These are phyloP conservation scores for Siphlonurus alternatus DNA, from an alignment of 2,888 invertebrate genomes.

Conservation along the genomic window DNA sequence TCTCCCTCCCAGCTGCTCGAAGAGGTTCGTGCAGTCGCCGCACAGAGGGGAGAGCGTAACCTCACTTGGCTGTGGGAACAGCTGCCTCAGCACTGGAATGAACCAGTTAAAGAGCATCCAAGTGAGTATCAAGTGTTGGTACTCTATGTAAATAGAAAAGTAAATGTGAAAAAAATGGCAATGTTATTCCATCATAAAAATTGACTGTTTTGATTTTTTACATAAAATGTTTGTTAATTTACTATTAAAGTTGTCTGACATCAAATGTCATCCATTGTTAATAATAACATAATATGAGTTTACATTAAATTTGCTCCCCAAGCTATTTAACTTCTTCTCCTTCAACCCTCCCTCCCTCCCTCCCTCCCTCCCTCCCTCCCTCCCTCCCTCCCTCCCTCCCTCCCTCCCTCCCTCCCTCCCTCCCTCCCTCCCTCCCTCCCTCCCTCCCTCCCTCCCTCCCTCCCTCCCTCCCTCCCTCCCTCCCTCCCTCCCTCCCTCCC, in stretches of 20 bases:
- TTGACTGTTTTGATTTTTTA: too few relatives aligned
- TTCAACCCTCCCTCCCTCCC: not conserved
- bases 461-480: not conserved
- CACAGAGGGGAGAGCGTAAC: not conserved
- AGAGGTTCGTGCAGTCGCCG: not conserved
- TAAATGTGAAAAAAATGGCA: too few relatives aligned
- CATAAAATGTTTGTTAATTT: too few relatives aligned
- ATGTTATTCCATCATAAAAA: too few relatives aligned
- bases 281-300: too few relatives aligned
- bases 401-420: not conserved
- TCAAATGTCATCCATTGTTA: too few relatives aligned
- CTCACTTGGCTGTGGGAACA: not conserved
- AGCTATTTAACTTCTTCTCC: too few relatives aligned
- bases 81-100: not conserved
- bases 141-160: too few relatives aligned
- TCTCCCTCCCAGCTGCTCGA: not conserved
- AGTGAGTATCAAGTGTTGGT: too few relatives aligned
- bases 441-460: not conserved
- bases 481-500: not conserved
- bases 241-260: too few relatives aligned
- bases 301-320: too few relatives aligned
- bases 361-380: not conserved
- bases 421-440: not conserved
- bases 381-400: not conserved
- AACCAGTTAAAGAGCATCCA: not conserved